Conservation (phyloP, 1,140 invertebrate genomes). For the Drosophila orena region DNA sequence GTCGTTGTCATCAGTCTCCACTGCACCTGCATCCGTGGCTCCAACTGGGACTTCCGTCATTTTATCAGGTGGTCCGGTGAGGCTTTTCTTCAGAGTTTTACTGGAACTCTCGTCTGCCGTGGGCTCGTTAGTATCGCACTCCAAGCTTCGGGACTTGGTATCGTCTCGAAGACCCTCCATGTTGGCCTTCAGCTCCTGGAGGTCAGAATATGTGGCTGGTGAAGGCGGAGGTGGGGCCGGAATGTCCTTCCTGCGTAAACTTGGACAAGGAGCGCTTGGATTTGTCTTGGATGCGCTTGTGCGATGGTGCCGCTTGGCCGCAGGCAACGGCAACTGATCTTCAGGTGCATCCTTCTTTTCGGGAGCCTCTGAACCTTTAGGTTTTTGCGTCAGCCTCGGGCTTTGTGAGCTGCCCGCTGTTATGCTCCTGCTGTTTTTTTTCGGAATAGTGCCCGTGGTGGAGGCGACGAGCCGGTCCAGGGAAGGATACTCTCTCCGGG, state of each 20-base stretch:
- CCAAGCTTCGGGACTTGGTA: conserved; percentile 68
- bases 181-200: conserved; percentile 76
- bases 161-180: conserved; percentile 73
- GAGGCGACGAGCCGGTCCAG: conserved; percentile 69
- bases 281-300: conserved; percentile 42
- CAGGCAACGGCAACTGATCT: conserved; percentile 9
- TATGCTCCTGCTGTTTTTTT: conserved; percentile 24
- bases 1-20: conserved; percentile 69
- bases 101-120: conserved; percentile 1
- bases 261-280: conserved; percentile 22
- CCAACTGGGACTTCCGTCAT: background rate
- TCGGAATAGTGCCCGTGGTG: conserved; percentile 77
- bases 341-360: conserved; percentile 21
- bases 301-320: conserved; percentile 61
- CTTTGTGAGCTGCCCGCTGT: conserved; percentile 10
- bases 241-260: conserved; percentile 65
- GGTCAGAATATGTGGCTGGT: conserved; percentile 76
- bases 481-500: conserved; percentile 69
- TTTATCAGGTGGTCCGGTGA: background rate
- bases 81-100: background rate
- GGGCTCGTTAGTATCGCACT: conserved; percentile 50
- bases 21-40: conserved; percentile 1
- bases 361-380: conserved; percentile 5
- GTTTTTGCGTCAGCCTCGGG: conserved; percentile 25
- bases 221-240: conserved; percentile 78